Evolutionary conservation across 2,888 invertebrate species (phyloP), one percentile per base, ranked within the genome.

Genomic region (Crocallis elinguaria): DNA sequence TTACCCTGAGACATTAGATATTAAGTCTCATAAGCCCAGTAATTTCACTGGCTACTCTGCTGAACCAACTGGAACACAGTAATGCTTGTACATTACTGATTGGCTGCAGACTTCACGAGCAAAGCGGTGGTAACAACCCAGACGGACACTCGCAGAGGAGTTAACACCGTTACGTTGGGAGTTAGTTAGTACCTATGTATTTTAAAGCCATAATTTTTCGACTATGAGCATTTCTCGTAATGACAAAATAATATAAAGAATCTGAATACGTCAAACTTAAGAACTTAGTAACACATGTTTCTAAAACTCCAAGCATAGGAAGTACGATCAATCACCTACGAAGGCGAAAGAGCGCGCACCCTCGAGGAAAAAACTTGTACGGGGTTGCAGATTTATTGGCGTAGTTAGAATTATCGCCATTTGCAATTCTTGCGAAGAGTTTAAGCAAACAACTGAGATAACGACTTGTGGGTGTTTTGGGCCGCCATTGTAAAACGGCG

Each of bases 341-440:
- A 82, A 80, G 78, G 78, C 68, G 62, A 66, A 72, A 72, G 44
- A 44, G 17, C 82, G 66, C 74, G 79, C 79, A 78, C 90, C 88
- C 88, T 70, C 65, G 79, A 79, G 88, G 84, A 88, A 90, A 88
- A 86, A 90, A 87, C 72, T 89, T 82, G 76, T 81, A 77, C 85
- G 80, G 73, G 79, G 77, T 78, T 64, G 78, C 82, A 89, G 90
- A 91, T 91, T 91, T 91, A 91, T 91, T 71, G 86, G 78, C 72
- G 82, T 85, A 89, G 88, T 90, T 89, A 75, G 89, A 90, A 91
- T 90, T 91, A 91, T 89, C 85, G 82, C 88, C 83, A 91, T 88
- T 90, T 89, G 89, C 90, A 90, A 91, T 90, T 90, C 88, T 86
- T 86, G 81, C 73, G 78, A 76, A 75, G 77, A 75, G 79, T 74